Base-by-base conservation (phyloP, 2,113 vertebrate species). In the Rhinolophus ferrumequinum region DNA sequence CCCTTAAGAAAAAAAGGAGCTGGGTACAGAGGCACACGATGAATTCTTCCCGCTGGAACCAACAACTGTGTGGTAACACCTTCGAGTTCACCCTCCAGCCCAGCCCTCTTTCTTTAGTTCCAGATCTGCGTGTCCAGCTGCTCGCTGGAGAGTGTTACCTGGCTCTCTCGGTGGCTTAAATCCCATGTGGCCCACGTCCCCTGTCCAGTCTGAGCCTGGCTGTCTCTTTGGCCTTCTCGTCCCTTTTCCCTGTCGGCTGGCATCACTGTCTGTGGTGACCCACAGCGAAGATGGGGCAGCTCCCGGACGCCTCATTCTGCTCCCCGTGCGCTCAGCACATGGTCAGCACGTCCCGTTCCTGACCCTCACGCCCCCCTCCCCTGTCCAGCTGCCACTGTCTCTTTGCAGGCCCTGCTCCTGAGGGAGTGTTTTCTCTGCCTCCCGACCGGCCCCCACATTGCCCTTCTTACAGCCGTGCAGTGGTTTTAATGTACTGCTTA, bases 61-160 rank as follows among this genome's bases (percentile, higher is more conserved):
- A 24, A 21, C 44, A 12, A 6, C n/a, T 18, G 11, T 16, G 2
- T 4, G 1, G 10, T 15, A 8, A 0, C 13, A 3, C 30, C 38
- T 41, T 19, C 47, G 8, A n/a, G 26, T 50, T 62, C 2, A 3
- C 16, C 0, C 14, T 54, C 13, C 11, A 33, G 35, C 73, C 50
- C 16, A 1, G 9, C 26, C 70, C 76, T 8, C 16, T 47, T 18
- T 67, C 80, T n/a, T 38, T 28, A 83, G 41, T 41, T 47, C 35
- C 6, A 5, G 50, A 24, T 50, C 38, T 13, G 12, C 26, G 2
- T 18, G 8, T 33, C 56, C 38, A 64, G 62, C 52, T 69, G 47
- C 90, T 80, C 0, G 13, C 28, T 24, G 14, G 60, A 11, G 33
- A 8, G 52, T 26, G 28, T 13, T 24, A 30, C 86, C 24, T 22